Percentiles rank a stretch among this genome's conserved stretches.
These are phyloP conservation scores for Drepanosiphum platanoidis DNA, from an alignment of 2,888 invertebrate species.

Conservation along the genomic window DNA sequence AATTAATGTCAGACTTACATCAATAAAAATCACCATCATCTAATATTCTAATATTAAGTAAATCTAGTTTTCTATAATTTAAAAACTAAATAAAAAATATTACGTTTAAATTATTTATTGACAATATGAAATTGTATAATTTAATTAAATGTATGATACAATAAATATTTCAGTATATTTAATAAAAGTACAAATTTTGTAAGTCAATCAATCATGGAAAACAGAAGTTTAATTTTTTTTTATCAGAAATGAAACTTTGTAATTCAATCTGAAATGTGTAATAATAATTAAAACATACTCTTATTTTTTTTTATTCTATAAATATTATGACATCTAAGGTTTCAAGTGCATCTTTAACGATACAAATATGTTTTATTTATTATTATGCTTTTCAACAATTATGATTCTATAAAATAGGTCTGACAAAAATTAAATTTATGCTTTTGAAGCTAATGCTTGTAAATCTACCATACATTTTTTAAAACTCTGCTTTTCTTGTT, in stretches of 20 bases:
- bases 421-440: conserved; percentile 62
- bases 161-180: not conserved
- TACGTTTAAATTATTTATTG: no score
- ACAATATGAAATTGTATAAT: not conserved
- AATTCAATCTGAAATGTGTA: not conserved
- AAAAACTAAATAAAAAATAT: no score
- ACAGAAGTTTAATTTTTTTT: not conserved
- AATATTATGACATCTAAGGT: not conserved
- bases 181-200: no score
- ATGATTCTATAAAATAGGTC: conserved; percentile 29
- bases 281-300: conserved; percentile 1
- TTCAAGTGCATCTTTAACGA: not conserved
- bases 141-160: not conserved
- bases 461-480: conserved; percentile 90
- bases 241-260: not conserved
- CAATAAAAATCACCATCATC: no score
- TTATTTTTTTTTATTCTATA: conserved; percentile 4
- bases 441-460: conserved; percentile 74
- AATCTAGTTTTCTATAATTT: no score
- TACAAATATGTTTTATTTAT: conserved; percentile 6
- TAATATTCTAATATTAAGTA: no score
- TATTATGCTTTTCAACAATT: conserved; percentile 13
- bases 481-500: conserved; percentile 91
- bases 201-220: not conserved
- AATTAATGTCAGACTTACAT: no score